phyloP scores from a whole-genome alignment of 2,797 vertebrate genomes.

The Enteromius mattozi region DNA sequence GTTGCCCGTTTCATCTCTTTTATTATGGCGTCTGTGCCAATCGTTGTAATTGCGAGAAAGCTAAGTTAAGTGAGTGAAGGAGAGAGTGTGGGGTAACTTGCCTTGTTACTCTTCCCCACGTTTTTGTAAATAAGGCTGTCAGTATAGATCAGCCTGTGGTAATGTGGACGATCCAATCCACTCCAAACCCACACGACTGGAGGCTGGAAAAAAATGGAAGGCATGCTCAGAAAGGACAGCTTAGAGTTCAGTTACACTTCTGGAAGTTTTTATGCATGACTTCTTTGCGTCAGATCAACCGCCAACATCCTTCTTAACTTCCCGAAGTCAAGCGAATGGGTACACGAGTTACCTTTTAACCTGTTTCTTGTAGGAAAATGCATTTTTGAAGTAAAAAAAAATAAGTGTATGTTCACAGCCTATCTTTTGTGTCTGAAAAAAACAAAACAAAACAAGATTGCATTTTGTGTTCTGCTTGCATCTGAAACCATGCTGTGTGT shows the following conservation, averaged over 20 bases:
- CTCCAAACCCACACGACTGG: conserved; percentile 29
- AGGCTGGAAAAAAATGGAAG: conserved; percentile 43
- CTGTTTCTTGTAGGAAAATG: not conserved
- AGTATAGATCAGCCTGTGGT: conserved; percentile 61
- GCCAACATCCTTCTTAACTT: conserved; percentile 27
- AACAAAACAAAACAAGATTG: not conserved
- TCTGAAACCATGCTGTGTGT: not conserved
- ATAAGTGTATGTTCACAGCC: not conserved
- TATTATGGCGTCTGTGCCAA: conserved; percentile 66
- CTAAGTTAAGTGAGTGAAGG: conserved; percentile 63
- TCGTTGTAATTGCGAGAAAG: conserved; percentile 72
- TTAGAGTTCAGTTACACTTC: conserved; percentile 48
- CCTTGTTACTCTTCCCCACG: conserved; percentile 67
- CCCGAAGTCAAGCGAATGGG: conserved; percentile 47
- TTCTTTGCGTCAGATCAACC: conserved; percentile 44
- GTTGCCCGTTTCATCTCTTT: conserved; percentile 58
- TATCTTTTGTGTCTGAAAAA: not conserved
- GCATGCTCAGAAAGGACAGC: conserved; percentile 47
- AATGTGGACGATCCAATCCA: conserved; percentile 57
- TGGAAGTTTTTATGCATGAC: conserved; percentile 38
- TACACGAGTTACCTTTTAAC: conserved; percentile 38
- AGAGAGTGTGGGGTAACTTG: conserved; percentile 58
- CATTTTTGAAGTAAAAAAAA: not conserved
- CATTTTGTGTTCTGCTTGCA: not conserved
- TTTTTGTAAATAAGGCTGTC: conserved; percentile 72